These are phyloP conservation scores for Terrapene triunguis DNA, from an alignment of 2,113 vertebrate genomes.

Conservation along the genomic window DNA sequence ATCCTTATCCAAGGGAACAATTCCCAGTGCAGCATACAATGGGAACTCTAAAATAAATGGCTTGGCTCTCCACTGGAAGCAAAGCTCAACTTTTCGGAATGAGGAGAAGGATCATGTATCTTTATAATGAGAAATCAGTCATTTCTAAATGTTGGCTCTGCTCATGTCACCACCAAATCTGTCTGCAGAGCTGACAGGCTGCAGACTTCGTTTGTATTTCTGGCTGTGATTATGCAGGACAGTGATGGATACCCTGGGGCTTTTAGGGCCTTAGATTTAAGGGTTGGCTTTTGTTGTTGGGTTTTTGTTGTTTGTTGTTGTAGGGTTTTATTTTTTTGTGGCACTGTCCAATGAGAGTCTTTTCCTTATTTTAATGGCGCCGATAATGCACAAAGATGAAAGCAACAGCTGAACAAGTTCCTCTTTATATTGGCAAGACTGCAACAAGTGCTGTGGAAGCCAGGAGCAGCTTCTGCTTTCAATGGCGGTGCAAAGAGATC, in stretches of 20 bases:
- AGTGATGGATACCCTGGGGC: constrained; percentile 74
- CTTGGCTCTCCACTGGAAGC: constrained; percentile 69
- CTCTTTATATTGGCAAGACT: constrained; percentile 59
- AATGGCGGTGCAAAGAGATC: constrained; percentile 21
- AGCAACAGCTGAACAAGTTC: constrained; percentile 45
- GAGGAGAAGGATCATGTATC: constrained; percentile 74
- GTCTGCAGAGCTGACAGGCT: constrained; percentile 43
- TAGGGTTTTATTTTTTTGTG: constrained; percentile 23
- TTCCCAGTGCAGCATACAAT: constrained; percentile 47
- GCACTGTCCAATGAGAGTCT: constrained; percentile 47
- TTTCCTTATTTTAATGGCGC: constrained; percentile 57
- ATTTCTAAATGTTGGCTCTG: constrained; percentile 70
- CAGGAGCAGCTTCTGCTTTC: constrained; percentile 44
- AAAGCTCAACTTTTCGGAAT: constrained; percentile 68
- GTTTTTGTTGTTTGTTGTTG: constrained; percentile 53
- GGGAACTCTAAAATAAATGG: constrained; percentile 70
- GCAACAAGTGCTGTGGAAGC: not conserved
- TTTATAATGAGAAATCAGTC: constrained; percentile 77
- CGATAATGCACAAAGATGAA: constrained; percentile 68
- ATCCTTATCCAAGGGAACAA: constrained; percentile 51
- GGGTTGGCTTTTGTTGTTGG: constrained; percentile 63
- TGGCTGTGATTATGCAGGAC: constrained; percentile 71
- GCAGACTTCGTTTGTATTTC: constrained; percentile 65
- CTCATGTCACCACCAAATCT: constrained; percentile 66
- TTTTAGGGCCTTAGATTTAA: constrained; percentile 52